Base-by-base conservation (phyloP, 2,113 vertebrate genomes). In the Limanda limanda region DNA sequence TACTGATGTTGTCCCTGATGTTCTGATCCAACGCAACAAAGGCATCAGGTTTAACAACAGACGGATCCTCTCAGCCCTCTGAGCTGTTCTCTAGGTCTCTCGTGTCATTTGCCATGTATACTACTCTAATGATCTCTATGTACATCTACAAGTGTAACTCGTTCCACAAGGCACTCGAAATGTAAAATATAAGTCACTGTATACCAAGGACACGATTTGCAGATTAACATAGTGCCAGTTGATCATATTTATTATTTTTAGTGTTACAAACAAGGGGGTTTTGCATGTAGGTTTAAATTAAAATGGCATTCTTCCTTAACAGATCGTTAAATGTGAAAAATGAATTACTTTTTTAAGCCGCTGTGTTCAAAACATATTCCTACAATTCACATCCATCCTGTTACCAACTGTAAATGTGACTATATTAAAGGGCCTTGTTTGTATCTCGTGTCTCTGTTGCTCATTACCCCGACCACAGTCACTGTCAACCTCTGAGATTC, bases 371-470 rank as follows among this genome's bases (percentile, higher is more conserved):
- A 68, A 55, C 73, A 57, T 71, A 55, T 72, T 27, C 52, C 55
- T n/a, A 8, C 7, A 31, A 31, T 14, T n/a, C 35, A 35, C 63
- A 45, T 83, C 73, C 54, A 78, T 65, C 61, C 51, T 68, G 71
- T 88, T 82, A 83, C 56, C 63, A 69, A 37, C 82, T 85, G 74
- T 88, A 87, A 70, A 87, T 87, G 85, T 86, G 77, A 81, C 66
- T 71, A 70, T 88, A 92, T 88, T 92, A 92, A 93, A 92, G 79
- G 84, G 59, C 75, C 74, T 86, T 86, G 76, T 92, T 90, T 86
- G 14, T 88, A 89, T 67, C 15, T 47, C 64, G 0, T 69, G 3
- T 68, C 12, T 51, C 0, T 74, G 15, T 65, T 21, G 18, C 27
- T 64, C 1, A 2, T 25, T 65, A 42, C 23, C 23, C 23, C 4